A percentile compares a stretch with the other conserved stretches of the same genome.
phyloP scores from a whole-genome alignment of 2,888 invertebrate genomes.

The Sisyra terminalis region DNA sequence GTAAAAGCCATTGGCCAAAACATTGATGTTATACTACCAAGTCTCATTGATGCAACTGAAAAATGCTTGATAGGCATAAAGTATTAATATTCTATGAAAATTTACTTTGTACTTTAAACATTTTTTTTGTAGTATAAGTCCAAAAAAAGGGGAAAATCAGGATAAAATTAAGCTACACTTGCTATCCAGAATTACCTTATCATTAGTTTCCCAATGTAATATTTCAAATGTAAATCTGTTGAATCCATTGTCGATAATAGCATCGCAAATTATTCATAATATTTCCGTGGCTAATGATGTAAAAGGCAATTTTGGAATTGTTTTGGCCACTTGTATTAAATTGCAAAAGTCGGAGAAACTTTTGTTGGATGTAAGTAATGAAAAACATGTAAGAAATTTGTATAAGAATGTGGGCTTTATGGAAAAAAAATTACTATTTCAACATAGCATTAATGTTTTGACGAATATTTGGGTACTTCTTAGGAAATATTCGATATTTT shows the following conservation, averaged over 20 bases:
- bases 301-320: slow-evolving; percentile 41
- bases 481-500: too few species aligned
- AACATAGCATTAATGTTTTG: too few species aligned
- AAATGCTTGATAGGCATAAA: neutral
- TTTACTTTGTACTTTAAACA: neutral
- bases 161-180: neutral
- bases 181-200: neutral
- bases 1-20: neutral
- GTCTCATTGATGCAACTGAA: neutral
- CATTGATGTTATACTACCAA: neutral
- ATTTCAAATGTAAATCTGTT: neutral
- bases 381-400: neutral
- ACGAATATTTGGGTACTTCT: too few species aligned
- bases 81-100: neutral
- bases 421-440: too few species aligned
- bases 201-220: neutral
- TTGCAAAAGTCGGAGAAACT: neutral
- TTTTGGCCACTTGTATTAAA: slow-evolving; percentile 32
- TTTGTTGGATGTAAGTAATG: neutral
- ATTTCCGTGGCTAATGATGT: slow-evolving; percentile 45
- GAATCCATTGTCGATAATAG: neutral
- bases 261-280: slow-evolving; percentile 19
- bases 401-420: neutral
- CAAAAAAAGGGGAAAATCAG: neutral
- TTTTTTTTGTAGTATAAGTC: too few species aligned